Conservation (phyloP, 2,797 vertebrate species). For the Prionace glauca region DNA sequence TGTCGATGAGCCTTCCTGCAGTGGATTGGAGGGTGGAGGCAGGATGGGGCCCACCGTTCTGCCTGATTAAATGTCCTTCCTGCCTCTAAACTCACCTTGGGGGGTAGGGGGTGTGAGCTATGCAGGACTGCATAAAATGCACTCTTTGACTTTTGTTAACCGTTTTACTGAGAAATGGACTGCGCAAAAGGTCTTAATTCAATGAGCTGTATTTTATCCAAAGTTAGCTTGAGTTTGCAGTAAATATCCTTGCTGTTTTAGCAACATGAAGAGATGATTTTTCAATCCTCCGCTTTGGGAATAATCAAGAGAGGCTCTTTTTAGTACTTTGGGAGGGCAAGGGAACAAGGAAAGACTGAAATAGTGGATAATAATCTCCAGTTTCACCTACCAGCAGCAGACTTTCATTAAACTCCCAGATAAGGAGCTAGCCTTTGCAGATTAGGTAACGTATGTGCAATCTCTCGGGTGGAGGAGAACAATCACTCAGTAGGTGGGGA, state of each 20-base stretch:
- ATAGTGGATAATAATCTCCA: not conserved
- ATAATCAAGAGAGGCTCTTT: not conserved
- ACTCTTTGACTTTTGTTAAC: not conserved
- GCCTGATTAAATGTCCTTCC: not conserved
- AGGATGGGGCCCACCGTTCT: too few species aligned
- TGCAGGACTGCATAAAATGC: not conserved
- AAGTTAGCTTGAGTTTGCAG: not conserved
- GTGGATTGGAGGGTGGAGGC: not conserved
- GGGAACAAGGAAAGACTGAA: not conserved
- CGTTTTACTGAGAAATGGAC: not conserved
- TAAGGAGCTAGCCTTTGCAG: not conserved
- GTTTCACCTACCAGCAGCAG: not conserved
- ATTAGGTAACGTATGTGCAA: not conserved
- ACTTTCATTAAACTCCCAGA: not conserved
- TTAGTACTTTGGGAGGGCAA: not conserved
- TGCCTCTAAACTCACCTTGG: not conserved
- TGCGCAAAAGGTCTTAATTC: not conserved
- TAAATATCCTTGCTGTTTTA: not conserved
- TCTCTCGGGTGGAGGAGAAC: not conserved
- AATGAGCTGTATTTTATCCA: not conserved
- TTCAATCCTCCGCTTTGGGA: not conserved
- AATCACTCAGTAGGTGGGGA: not conserved
- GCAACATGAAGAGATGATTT: not conserved
- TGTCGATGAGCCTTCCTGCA: too few species aligned
- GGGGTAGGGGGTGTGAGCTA: too few species aligned